phyloP scores from a whole-genome alignment of 2,113 vertebrate species.

The Australoheros scitulus region DNA sequence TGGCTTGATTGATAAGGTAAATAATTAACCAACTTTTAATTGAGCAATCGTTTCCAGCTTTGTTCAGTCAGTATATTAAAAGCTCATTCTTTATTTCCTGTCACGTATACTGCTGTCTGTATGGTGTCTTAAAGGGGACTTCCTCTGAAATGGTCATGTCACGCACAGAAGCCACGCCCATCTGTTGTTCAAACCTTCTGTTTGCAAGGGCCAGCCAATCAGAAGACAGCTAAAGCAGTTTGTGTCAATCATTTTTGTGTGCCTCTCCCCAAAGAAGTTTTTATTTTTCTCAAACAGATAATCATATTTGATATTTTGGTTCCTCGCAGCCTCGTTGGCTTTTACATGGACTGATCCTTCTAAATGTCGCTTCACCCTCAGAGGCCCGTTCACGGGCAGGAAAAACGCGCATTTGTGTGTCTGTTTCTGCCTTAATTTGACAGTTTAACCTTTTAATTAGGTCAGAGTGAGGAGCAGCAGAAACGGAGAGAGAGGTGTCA shows the following conservation, averaged over 20 bases:
- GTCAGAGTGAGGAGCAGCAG: neutral
- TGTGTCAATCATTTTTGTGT: neutral
- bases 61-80: neutral
- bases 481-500: neutral
- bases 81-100: neutral
- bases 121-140: neutral
- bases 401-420: neutral
- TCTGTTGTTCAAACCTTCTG: neutral
- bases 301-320: neutral
- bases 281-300: neutral
- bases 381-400: neutral
- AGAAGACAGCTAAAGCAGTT: no score
- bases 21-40: neutral
- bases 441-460: conserved; percentile 24
- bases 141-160: neutral
- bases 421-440: conserved; percentile 4
- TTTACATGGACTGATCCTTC: neutral
- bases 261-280: neutral
- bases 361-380: neutral
- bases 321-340: neutral
- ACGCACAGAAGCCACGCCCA: neutral
- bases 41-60: neutral
- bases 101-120: neutral
- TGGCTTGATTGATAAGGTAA: neutral
- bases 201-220: no score